Evolutionary conservation across 2,888 invertebrate genomes (phyloP).

Genomic region (Mythimna pallens): DNA sequence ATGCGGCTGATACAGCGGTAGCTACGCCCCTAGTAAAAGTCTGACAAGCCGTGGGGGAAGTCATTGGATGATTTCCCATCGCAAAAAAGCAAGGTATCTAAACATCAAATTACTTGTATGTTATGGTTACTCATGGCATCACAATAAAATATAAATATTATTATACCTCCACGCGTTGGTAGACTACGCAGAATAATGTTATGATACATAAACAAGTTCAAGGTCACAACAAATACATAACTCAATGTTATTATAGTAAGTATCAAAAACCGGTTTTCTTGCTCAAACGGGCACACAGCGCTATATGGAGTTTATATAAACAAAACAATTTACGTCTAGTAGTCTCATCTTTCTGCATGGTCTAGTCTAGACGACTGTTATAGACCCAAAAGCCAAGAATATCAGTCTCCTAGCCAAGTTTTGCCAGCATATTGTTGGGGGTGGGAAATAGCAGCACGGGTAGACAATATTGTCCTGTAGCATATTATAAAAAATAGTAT

Average conservation of each 20-base stretch:
- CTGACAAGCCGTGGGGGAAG: no score
- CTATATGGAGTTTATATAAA: conserved; percentile 14
- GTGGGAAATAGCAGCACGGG: no score
- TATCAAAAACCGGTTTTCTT: conserved; percentile 41
- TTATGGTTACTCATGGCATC: neutral
- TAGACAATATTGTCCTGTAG: no score
- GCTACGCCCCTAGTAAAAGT: no score
- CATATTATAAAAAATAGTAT: no score
- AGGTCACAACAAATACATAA: conserved; percentile 40
- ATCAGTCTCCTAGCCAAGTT: no score
- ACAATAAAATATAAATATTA: neutral
- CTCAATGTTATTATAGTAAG: neutral
- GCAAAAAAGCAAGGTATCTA: neutral
- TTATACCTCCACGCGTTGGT: neutral
- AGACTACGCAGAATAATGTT: conserved; percentile 2
- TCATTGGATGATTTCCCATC: no score
- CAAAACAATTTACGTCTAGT: neutral
- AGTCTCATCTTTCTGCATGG: neutral
- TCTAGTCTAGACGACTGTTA: no score
- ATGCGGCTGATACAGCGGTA: no score
- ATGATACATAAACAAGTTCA: conserved; percentile 49
- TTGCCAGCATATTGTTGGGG: no score
- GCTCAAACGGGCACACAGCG: conserved; percentile 2
- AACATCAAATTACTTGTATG: neutral
- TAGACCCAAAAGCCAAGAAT: neutral